Base-by-base conservation (phyloP, 2,113 vertebrate genomes). In the Gallinago jamesoni region DNA sequence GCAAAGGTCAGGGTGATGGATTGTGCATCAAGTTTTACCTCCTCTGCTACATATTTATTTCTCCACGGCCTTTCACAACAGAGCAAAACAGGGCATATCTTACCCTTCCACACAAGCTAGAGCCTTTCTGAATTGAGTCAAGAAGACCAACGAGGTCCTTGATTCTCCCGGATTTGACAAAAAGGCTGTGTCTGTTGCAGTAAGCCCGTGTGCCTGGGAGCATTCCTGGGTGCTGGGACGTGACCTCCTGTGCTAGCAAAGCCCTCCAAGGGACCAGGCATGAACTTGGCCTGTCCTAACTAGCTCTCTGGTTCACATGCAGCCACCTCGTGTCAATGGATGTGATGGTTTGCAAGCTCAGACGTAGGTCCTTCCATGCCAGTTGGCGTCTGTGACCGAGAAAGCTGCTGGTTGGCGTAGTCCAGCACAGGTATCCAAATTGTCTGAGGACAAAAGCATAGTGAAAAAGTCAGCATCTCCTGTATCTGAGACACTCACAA, bases 1-100 rank as follows among this genome's bases (percentile, higher is more conserved):
- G 66, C 45, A 93, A 94, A 90, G 67, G 81, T 90, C 84, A 77
- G 79, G 31, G 50, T 83, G 90, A 87, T 91, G 70, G 70, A 91
- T 77, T 68, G 53, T 45, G 37, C 62, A 57, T 90, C 57, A 79
- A 68, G 87, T 85, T 85, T 91, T 80, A 62, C 45, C 39, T 96
- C 47, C 86, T 56, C 43, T 89, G 50, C 52, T 75, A 10, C 45
- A 25, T 37, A 22, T 45, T 94, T 73, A 18, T 68, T 94, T 69
- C 75, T 85, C 68, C 79, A 76, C 73, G 30, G 67, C 24, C 63
- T 85, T 90, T 93, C 66, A 87, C 30, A 69, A 55, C 52, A 30
- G 24, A 88, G 55, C 19, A 83, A 88, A 76, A 53, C 7, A 85
- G 53, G 33, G 27, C 10, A 15, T 76, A 41, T 79, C 43, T 84